These are phyloP conservation scores for Sesia bembeciformis DNA, from an alignment of 2,888 invertebrate genomes.

Conservation along the genomic window DNA sequence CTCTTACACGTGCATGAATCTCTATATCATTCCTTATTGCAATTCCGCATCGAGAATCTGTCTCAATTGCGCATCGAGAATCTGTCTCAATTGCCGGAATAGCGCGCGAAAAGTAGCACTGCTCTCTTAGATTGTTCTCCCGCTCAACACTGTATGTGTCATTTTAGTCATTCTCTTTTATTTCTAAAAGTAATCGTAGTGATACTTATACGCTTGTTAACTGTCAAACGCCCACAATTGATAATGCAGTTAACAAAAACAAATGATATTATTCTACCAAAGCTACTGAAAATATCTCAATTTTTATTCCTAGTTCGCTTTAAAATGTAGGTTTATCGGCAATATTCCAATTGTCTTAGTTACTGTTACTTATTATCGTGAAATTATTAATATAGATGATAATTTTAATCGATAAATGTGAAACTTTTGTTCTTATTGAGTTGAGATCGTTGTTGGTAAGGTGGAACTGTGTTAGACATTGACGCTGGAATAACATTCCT, in stretches of 20 bases:
- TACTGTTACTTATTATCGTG: constrained; percentile 42
- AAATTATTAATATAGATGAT: constrained; percentile 52
- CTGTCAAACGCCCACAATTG: constrained; percentile 14
- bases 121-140: background rate
- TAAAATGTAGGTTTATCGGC: constrained; percentile 68
- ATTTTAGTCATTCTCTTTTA: background rate
- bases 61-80: constrained; percentile 15
- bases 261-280: constrained; percentile 67
- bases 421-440: constrained; percentile 29
- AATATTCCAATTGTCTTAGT: constrained; percentile 66
- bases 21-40: constrained; percentile 26
- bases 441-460: constrained; percentile 55
- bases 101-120: constrained; percentile 14
- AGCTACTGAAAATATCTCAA: constrained; percentile 71
- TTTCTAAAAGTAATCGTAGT: background rate
- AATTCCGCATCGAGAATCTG: constrained; percentile 3
- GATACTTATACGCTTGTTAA: constrained; percentile 8
- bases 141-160: background rate
- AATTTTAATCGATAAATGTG: constrained; percentile 32
- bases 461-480: constrained; percentile 63
- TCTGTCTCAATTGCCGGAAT: constrained; percentile 25
- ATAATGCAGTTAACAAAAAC: constrained; percentile 31
- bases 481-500: background rate
- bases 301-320: constrained; percentile 72
- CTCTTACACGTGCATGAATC: constrained; percentile 54